These are phyloP conservation scores for Colletes gigas DNA, from an alignment of 1,140 invertebrate genomes.

Conservation along the genomic window DNA sequence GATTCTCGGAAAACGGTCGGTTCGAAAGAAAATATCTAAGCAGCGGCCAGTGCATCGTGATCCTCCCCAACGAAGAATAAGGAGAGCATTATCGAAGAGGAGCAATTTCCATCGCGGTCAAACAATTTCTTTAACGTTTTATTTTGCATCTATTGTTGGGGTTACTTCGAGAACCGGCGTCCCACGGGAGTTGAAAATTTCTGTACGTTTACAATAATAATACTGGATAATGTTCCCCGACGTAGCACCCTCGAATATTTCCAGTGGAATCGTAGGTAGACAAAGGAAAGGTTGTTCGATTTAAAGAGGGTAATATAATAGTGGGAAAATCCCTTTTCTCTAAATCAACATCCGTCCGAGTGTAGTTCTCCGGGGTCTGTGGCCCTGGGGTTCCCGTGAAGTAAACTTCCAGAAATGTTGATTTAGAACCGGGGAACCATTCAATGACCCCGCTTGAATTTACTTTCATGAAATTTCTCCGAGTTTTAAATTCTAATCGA, in stretches of 20 bases:
- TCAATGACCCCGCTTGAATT: conserved; percentile 1
- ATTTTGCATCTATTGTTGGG: too few species aligned
- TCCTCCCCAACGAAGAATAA: too few species aligned
- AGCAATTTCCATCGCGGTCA: background rate
- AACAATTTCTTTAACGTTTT: background rate
- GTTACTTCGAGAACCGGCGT: too few species aligned
- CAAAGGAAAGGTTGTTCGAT: background rate
- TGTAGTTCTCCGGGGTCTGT: background rate
- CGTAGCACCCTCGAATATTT: background rate
- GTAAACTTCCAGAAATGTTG: conserved; percentile 43
- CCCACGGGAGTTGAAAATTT: background rate
- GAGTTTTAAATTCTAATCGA: background rate
- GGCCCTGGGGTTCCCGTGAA: background rate
- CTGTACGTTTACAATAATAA: background rate
- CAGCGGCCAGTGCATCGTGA: background rate
- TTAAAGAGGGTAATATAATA: conserved; percentile 8
- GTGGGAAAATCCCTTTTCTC: background rate
- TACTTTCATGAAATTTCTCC: conserved; percentile 20
- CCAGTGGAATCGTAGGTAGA: background rate
- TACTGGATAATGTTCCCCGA: background rate
- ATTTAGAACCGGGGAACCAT: conserved; percentile 20
- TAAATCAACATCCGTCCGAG: conserved; percentile 33
- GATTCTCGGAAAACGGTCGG: background rate
- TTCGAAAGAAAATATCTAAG: conserved; percentile 12
- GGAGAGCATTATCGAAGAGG: background rate